Evolutionary conservation across 2,797 vertebrate genomes (phyloP), one percentile per base, ranked within the genome.

Genomic region (Mormyrops attenuatus): DNA sequence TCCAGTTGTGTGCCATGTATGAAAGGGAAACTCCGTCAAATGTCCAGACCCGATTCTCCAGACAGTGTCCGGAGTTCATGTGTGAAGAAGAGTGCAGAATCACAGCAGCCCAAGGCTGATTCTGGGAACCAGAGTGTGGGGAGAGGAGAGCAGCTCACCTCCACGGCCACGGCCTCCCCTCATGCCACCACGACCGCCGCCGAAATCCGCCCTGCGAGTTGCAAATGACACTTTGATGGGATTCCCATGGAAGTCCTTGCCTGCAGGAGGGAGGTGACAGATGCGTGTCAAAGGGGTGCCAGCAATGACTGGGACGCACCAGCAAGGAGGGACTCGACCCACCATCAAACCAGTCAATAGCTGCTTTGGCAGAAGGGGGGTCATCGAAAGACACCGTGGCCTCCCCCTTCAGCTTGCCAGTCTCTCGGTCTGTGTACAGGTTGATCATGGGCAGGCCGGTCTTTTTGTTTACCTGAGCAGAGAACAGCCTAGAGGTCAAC

Each of bases 321-420:
- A 60, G 49, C 17, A n/a, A 63, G 86, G 86, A 85, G 2, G 9
- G 47, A 52, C 49, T 63, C 7, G 53, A 89, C 95, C 22, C 89
- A 97, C 97, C 97, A 82, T 98, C 97, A 92, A 98, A 98, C 97
- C 97, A 98, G 89, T 98, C 97, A 6, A 98, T 98, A 84, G 97
- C 97, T 0, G 97, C 97, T 89, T 98, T 98, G 63, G 97, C 97
- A 0, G 97, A 98, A 20, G 97, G 97, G 0, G 97, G 97, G 91
- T 98, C 97, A 57, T 98, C 97, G 41, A 98, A 98, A 38, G 97
- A 98, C 3, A 98, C 97, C 0, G 97, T 98, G 52, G 97, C 97
- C 89, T 98, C 97, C 3, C 97, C 97, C 92, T 98, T 98, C 90
- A 98, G 95, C 91, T 98, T 98, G 30, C 97, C 97, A 0, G 97